phyloP scores from a whole-genome alignment of 2,113 vertebrate species.

The Mystacornis crossleyi region DNA sequence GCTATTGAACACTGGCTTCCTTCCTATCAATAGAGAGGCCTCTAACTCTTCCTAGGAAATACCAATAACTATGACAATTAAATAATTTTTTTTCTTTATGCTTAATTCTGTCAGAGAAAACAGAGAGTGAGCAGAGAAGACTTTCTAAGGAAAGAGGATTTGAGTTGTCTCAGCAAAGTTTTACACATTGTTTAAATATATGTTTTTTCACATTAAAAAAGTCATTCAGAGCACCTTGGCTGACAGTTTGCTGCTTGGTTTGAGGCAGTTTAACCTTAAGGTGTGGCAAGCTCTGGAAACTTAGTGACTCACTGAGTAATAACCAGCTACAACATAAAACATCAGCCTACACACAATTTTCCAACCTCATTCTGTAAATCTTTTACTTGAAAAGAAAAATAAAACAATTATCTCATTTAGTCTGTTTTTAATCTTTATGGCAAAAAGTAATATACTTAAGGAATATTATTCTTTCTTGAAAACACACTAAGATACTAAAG shows the following conservation, averaged over 20 bases:
- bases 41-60: background rate
- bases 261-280: constrained; percentile 74
- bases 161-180: background rate
- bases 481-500: background rate
- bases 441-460: background rate
- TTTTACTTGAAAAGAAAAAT: constrained; percentile 75
- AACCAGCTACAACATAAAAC: constrained; percentile 72
- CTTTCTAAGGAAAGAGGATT: background rate
- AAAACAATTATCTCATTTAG: constrained; percentile 61
- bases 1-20: background rate
- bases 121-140: background rate
- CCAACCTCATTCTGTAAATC: constrained; percentile 74
- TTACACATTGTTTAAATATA: background rate
- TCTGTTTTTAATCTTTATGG: constrained; percentile 39
- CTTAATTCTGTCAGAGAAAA: background rate
- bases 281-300: constrained; percentile 80
- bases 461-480: constrained; percentile 5
- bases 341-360: constrained; percentile 78
- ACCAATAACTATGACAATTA: fast-evolving
- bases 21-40: background rate
- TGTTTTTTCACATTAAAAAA: constrained; percentile 10
- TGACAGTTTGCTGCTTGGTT: constrained; percentile 74
- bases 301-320: constrained; percentile 79
- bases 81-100: background rate
- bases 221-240: constrained; percentile 38